Percentiles rank a stretch among this genome's conserved stretches.
phyloP scores from a whole-genome alignment of 2,888 invertebrate species.

The Cheilosia urbana region DNA sequence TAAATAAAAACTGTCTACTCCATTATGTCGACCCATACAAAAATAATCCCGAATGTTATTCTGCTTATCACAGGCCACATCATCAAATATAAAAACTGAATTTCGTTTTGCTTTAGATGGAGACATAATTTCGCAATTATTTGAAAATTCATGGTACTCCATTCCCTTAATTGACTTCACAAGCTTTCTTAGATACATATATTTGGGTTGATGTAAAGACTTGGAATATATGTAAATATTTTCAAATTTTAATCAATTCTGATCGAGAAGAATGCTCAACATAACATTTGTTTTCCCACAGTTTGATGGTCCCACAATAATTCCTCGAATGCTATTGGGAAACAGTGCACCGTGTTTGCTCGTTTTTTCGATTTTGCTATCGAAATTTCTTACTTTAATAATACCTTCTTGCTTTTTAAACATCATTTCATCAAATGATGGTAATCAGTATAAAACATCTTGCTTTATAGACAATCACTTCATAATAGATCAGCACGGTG shows the following conservation, averaged over 20 bases:
- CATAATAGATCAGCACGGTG: too few relatives aligned
- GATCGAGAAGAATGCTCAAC: too few relatives aligned
- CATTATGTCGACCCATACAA: constrained; percentile 76
- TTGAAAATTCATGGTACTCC: too few relatives aligned
- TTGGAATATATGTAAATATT: too few relatives aligned
- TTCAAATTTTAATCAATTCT: too few relatives aligned
- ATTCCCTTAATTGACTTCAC: too few relatives aligned
- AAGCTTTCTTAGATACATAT: constrained; percentile 41
- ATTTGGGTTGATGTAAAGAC: too few relatives aligned
- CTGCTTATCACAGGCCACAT: constrained; percentile 79
- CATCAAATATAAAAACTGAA: constrained; percentile 80
- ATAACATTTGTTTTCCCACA: too few relatives aligned
- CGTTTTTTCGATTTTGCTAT: background rate
- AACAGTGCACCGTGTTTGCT: constrained; percentile 76
- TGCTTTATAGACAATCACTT: too few relatives aligned
- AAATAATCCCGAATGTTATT: constrained; percentile 76
- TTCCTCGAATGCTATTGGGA: constrained; percentile 59
- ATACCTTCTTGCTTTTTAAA: background rate
- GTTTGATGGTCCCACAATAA: too few relatives aligned
- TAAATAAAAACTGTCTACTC: constrained; percentile 79
- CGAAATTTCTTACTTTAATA: background rate
- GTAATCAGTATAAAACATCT: too few relatives aligned
- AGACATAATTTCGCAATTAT: constrained; percentile 9
- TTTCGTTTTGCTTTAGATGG: constrained; percentile 59
- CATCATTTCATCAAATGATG: background rate